These are phyloP conservation scores for Eulemur macaco DNA, from an alignment of 2,113 vertebrate genomes.

Conservation along the genomic window DNA sequence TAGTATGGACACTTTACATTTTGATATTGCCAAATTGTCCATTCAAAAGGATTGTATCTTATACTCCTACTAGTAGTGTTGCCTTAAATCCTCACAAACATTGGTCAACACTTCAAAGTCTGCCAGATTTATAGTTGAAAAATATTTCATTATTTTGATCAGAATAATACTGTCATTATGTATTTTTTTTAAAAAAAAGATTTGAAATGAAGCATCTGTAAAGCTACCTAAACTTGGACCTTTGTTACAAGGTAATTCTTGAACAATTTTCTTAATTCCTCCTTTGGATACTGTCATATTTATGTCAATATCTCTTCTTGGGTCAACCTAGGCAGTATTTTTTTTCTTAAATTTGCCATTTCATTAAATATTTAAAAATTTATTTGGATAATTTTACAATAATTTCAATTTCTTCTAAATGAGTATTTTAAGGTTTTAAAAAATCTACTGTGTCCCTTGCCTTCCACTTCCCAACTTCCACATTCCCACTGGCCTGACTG, in stretches of 20 bases:
- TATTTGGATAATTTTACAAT: conserved; percentile 18
- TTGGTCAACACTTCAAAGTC: background rate
- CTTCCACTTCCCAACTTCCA: background rate
- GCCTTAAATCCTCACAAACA: background rate
- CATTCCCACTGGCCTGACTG: background rate
- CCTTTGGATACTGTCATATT: background rate
- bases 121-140: background rate
- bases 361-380: background rate
- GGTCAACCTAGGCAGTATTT: background rate
- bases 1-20: background rate
- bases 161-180: background rate
- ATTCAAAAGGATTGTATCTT: background rate
- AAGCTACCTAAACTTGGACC: background rate
- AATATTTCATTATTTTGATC: conserved; percentile 37
- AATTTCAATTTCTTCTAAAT: background rate
- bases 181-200: conserved; percentile 10
- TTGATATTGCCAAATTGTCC: background rate
- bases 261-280: background rate
- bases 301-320: background rate
- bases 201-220: background rate
- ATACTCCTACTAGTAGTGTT: background rate
- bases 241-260: background rate
- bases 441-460: background rate
- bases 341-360: background rate
- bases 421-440: background rate